These are phyloP conservation scores for Loripinus fragilis DNA, from an alignment of 2,888 invertebrate genomes.

Conservation along the genomic window DNA sequence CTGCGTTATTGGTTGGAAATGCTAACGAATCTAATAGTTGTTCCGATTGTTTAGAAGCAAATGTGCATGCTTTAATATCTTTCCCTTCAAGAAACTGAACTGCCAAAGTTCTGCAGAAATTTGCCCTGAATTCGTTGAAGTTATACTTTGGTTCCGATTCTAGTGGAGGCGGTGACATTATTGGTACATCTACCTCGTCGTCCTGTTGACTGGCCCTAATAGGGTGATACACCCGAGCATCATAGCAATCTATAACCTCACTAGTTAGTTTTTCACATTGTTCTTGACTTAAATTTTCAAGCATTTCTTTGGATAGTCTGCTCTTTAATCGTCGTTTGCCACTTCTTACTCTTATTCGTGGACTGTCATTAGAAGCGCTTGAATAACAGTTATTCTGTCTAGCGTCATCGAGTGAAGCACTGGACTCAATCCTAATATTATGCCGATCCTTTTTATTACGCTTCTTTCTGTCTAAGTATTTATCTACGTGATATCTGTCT, in stretches of 20 bases:
- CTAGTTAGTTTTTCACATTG: slow-evolving; percentile 14
- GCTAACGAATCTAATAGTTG: neutral
- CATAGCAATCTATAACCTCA: slow-evolving; percentile 21
- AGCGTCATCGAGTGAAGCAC: neutral
- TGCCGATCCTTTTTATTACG: neutral
- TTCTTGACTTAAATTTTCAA: neutral
- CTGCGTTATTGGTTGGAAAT: neutral
- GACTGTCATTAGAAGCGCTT: neutral
- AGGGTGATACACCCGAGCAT: slow-evolving; percentile 29
- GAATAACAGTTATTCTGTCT: neutral
- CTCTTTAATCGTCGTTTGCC: neutral
- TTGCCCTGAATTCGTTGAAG: neutral
- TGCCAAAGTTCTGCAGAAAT: slow-evolving; percentile 4
- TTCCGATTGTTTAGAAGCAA: neutral
- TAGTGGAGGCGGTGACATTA: slow-evolving; percentile 41
- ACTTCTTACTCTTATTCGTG: neutral
- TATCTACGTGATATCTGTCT: neutral
- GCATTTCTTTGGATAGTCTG: neutral
- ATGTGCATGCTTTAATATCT: neutral
- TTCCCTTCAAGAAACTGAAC: neutral
- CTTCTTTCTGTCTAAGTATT: neutral
- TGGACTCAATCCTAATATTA: neutral
- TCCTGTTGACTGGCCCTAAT: slow-evolving; percentile 41
- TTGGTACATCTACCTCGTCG: slow-evolving; percentile 39
- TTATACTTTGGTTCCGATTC: slow-evolving; percentile 19